These are phyloP conservation scores for Thysanoteuthis rhombus DNA, from an alignment of 2,888 invertebrate species.

Conservation along the genomic window DNA sequence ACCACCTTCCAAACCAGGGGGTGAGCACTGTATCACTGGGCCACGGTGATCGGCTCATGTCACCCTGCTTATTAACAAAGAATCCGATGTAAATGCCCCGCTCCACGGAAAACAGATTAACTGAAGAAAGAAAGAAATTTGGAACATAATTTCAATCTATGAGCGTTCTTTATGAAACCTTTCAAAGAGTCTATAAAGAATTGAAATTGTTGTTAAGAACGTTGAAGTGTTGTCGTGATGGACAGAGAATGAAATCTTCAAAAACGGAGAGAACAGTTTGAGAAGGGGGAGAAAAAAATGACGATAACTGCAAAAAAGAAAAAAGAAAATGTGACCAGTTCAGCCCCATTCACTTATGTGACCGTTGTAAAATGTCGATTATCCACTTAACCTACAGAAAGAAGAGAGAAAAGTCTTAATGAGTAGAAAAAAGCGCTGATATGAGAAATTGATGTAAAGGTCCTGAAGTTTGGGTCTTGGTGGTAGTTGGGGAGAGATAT, in stretches of 20 bases:
- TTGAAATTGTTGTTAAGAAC: not conserved
- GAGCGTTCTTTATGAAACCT: not conserved
- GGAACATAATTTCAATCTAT: not conserved
- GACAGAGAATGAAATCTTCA: conserved; percentile 12
- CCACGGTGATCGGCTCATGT: too few species aligned
- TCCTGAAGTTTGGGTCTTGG: too few species aligned
- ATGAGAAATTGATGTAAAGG: too few species aligned
- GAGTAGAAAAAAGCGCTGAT: not conserved
- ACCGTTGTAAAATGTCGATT: not conserved
- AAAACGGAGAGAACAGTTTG: not conserved
- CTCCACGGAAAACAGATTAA: not conserved
- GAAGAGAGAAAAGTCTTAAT: not conserved
- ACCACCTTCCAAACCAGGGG: too few species aligned
- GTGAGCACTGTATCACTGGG: too few species aligned
- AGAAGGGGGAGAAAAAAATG: not conserved
- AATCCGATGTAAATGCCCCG: not conserved
- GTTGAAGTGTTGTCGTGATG: not conserved
- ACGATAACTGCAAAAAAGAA: not conserved
- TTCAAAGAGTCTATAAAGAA: not conserved
- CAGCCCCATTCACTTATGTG: not conserved
- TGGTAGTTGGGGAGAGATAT: too few species aligned
- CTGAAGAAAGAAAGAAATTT: not conserved
- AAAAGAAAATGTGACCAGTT: not conserved
- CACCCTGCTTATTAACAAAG: fast-evolving
- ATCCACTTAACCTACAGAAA: not conserved